Evolutionary conservation across 2,113 vertebrate genomes (phyloP), one percentile per base, ranked within the genome.

Genomic region (Apodemus speciosus): DNA sequence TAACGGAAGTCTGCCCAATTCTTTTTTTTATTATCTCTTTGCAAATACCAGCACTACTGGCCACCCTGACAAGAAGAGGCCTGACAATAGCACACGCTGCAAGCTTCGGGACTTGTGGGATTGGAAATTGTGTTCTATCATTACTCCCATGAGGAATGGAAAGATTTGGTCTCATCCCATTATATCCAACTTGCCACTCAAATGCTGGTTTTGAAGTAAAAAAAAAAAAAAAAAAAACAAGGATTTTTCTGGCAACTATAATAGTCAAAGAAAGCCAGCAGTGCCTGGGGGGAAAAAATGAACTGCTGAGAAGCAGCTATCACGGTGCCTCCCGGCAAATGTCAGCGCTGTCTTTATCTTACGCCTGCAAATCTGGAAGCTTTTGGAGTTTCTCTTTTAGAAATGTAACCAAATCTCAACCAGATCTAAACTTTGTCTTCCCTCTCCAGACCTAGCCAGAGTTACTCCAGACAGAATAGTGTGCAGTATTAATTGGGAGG

Each of bases 181-280:
- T 86, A 80, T 10, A 89, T 93, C 73, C 49, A 94, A 80, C 83
- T 87, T 95, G 87, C 83, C 95, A 95, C 94, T 90, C 88, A 76
- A 43, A 38, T 9, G 38, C n/a, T 40, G 87, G 86, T 83, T 96
- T 93, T 62, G 90, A 35, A 81, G 71, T 90, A 86, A 94, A 88
- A 46, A 46, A 56, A 46, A 46, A 46, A 46, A 56, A 46, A 46
- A 56, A 56, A 95, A 95, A 92, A 94, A 51, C 71, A 92, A 89
- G 66, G 80, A 93, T 96, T 38, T 66, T 96, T 32, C 94, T 81
- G 92, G 94, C 96, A 94, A 73, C 88, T 64, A 6, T 85, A 92
- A 79, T 51, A 96, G 89, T 91, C 75, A 94, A 88, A 86, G 90
- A 32, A 62, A 97, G 91, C 53, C 1, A 64, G 97, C 85, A 91